Evolutionary conservation across 2,113 vertebrate genomes (phyloP).

Genomic region (Cygnus atratus): DNA sequence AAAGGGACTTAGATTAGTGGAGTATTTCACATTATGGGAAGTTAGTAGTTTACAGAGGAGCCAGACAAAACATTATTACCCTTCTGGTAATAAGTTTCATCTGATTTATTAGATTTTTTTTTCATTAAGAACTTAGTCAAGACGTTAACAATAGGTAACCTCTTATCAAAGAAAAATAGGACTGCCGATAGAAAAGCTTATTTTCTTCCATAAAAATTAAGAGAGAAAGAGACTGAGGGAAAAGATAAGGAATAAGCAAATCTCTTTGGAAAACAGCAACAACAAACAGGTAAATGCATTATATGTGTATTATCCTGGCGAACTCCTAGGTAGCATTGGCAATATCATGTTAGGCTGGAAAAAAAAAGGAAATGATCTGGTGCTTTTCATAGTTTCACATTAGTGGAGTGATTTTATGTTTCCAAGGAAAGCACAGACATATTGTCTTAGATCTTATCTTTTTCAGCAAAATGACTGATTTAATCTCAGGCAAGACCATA

Average conservation of each 20-base stretch:
- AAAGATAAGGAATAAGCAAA: neutral
- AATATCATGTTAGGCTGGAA: neutral
- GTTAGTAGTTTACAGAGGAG: neutral
- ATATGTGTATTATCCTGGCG: neutral
- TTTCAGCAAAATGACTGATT: neutral
- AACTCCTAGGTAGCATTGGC: neutral
- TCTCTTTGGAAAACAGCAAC: neutral
- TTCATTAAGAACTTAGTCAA: neutral
- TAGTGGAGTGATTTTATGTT: neutral
- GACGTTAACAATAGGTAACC: neutral
- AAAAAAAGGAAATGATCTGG: neutral
- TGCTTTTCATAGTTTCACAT: neutral
- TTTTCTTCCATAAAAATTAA: neutral
- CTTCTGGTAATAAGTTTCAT: neutral
- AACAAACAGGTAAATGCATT: neutral
- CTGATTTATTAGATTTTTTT: neutral
- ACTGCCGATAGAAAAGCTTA: neutral
- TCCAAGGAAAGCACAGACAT: neutral
- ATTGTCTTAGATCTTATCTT: neutral
- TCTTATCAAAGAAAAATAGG: neutral
- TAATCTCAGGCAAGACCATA: neutral
- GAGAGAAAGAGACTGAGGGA: neutral
- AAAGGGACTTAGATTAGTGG: neutral
- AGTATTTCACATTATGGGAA: neutral
- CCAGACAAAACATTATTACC: neutral